These are phyloP conservation scores for Acleris holmiana DNA, from an alignment of 2,888 invertebrate species.

Conservation along the genomic window DNA sequence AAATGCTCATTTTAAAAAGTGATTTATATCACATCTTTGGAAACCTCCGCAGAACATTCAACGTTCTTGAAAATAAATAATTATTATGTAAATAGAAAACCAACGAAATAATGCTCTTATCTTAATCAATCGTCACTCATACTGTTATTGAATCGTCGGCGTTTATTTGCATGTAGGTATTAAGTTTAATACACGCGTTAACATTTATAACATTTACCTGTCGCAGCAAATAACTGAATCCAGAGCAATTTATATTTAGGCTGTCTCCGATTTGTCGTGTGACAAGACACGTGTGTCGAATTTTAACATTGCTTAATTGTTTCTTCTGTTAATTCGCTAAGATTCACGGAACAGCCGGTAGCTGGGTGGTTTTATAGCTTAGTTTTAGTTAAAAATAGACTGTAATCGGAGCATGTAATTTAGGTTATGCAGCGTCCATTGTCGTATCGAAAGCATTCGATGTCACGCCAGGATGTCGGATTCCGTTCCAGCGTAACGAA, in stretches of 20 bases:
- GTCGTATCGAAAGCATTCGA: conserved; percentile 26
- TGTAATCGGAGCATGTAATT: conserved; percentile 27
- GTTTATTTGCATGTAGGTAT: conserved; percentile 3
- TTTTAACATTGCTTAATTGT: not conserved
- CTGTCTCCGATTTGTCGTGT: conserved; percentile 7
- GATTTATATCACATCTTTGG: too few relatives aligned
- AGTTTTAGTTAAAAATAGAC: conserved; percentile 19
- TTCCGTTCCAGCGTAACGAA: conserved; percentile 19
- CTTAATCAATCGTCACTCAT: too few relatives aligned
- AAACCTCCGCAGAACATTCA: too few relatives aligned
- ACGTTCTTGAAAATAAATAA: too few relatives aligned
- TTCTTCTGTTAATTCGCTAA: not conserved
- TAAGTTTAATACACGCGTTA: not conserved
- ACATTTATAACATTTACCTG: conserved; percentile 21
- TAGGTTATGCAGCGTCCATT: conserved; percentile 27
- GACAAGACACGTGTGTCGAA: conserved; percentile 3
- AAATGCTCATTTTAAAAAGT: too few relatives aligned
- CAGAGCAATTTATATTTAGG: conserved; percentile 32
- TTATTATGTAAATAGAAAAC: too few relatives aligned
- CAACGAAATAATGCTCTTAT: too few relatives aligned
- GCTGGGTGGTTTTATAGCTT: conserved; percentile 5
- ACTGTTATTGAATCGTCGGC: not conserved
- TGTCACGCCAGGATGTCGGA: conserved; percentile 16
- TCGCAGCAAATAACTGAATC: conserved; percentile 20
- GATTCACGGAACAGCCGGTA: conserved; percentile 1